Conservation (phyloP, 2,113 vertebrate genomes). For the Phalacrocorax pelagicus region DNA sequence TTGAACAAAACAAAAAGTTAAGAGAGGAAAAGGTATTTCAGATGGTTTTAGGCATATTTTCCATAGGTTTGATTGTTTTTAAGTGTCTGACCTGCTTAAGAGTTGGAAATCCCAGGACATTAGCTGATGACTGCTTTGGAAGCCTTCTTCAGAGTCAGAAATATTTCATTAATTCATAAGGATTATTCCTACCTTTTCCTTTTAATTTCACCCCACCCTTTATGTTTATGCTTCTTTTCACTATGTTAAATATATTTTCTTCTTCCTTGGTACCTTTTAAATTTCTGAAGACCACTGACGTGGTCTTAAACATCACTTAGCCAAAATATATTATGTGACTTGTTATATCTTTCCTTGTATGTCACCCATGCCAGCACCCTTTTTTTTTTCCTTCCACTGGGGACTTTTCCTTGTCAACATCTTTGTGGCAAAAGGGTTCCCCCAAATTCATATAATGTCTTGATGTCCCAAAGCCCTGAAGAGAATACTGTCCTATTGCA, state of each 20-base stretch:
- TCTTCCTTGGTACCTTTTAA: background rate
- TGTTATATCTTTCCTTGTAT: background rate
- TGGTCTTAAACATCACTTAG: background rate
- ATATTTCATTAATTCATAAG: background rate
- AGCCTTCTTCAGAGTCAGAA: background rate
- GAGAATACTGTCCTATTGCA: background rate
- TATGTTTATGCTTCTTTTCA: background rate
- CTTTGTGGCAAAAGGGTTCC: background rate
- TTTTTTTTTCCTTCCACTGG: background rate
- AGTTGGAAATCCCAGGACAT: background rate
- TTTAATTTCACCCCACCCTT: background rate
- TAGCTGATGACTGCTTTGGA: background rate
- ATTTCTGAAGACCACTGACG: background rate
- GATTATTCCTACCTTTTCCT: background rate
- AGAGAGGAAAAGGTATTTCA: background rate
- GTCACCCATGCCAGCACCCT: background rate
- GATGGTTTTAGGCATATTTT: background rate
- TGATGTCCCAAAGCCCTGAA: background rate
- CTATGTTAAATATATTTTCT: background rate
- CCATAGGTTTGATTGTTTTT: background rate
- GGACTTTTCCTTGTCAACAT: background rate
- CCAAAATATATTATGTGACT: background rate
- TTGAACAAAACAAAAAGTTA: background rate
- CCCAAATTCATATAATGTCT: background rate
- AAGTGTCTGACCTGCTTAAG: background rate